Percentiles rank a stretch among this genome's conserved stretches.
Conservation (phyloP, 1,140 invertebrate species). For the Drosophila suzukii region DNA sequence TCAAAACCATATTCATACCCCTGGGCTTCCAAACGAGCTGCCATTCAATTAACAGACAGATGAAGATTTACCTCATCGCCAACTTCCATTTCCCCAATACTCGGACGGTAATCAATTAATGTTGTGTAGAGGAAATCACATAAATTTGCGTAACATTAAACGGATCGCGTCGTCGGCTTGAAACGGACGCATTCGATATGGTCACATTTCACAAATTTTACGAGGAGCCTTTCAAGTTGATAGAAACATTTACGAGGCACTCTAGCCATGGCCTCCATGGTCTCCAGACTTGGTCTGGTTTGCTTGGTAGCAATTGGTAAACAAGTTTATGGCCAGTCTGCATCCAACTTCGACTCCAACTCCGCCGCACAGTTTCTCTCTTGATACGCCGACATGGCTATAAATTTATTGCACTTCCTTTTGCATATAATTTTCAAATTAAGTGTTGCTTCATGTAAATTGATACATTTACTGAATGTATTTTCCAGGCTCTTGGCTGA, state of each 20-base stretch:
- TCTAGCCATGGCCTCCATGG: slow-evolving; percentile 10
- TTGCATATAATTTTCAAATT: slow-evolving; percentile 78
- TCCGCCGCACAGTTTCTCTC: slow-evolving; percentile 30
- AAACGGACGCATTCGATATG: slow-evolving; percentile 49
- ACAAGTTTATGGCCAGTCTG: slow-evolving; percentile 53
- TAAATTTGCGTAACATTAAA: slow-evolving; percentile 78
- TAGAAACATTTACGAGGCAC: slow-evolving; percentile 72
- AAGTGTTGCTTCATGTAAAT: slow-evolving; percentile 71
- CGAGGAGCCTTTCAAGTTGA: slow-evolving; percentile 73
- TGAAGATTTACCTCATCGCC: not conserved
- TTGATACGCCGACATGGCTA: slow-evolving; percentile 58
- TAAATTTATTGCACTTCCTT: slow-evolving; percentile 77
- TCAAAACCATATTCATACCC: not conserved
- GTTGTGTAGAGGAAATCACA: slow-evolving; percentile 70
- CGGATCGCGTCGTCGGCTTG: slow-evolving; percentile 54
- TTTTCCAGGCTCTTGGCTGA: slow-evolving; percentile 11
- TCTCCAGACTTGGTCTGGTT: slow-evolving; percentile 23
- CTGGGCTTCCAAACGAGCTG: not conserved
- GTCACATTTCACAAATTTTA: slow-evolving; percentile 77
- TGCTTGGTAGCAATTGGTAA: slow-evolving; percentile 53
- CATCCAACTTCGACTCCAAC: slow-evolving; percentile 6
- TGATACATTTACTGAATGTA: slow-evolving; percentile 61
- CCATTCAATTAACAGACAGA: slow-evolving; percentile 9
- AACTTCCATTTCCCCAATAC: slow-evolving; percentile 13
- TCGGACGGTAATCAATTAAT: slow-evolving; percentile 63